These are phyloP conservation scores for Chaetops frenatus DNA, from an alignment of 2,113 vertebrate genomes.

Conservation along the genomic window DNA sequence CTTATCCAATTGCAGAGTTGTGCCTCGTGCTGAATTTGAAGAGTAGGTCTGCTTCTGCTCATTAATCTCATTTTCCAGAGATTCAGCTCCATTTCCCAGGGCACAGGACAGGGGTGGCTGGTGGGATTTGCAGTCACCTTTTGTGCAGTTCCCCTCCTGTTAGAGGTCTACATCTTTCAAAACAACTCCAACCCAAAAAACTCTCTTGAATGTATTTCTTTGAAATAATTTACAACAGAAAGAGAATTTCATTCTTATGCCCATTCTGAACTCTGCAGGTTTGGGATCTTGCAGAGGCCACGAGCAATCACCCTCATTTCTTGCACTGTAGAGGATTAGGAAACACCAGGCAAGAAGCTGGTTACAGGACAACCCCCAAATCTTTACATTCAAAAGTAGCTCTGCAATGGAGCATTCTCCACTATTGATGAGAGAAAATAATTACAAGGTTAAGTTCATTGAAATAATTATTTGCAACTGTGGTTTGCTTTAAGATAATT, in stretches of 20 bases:
- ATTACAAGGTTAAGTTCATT: neutral
- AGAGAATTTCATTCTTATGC: neutral
- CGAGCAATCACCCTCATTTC: neutral
- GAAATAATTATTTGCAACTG: neutral
- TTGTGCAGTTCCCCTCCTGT: neutral
- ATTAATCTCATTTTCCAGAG: fast-evolving
- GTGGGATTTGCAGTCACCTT: too few relatives aligned
- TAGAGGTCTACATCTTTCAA: neutral
- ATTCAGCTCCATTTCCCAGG: neutral
- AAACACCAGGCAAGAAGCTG: neutral
- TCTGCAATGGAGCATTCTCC: neutral
- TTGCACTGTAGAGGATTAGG: neutral
- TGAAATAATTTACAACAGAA: neutral
- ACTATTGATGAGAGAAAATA: neutral
- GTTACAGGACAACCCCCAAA: neutral
- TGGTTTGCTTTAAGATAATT: neutral
- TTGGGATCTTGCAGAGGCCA: neutral
- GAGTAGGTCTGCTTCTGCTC: neutral
- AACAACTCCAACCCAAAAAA: neutral
- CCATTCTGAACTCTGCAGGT: neutral
- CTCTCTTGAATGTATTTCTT: neutral
- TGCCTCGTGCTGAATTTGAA: neutral
- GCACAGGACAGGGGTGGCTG: too few relatives aligned
- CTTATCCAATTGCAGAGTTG: neutral
- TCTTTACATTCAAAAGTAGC: neutral